Base-by-base conservation (phyloP, 1,140 invertebrate genomes). In the Drosophila repleta region DNA sequence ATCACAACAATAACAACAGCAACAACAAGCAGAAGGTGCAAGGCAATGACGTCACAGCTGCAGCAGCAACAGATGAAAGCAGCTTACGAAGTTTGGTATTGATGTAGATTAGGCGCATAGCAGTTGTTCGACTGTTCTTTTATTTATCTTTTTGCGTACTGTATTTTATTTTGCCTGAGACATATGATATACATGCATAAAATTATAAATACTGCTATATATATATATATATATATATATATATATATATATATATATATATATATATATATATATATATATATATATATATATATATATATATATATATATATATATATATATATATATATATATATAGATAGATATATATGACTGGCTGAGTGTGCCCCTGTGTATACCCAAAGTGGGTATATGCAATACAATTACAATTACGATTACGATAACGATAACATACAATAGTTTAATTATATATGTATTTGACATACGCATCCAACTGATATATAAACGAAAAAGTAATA, bases 401-500 rank as follows among this genome's bases (percentile, higher is more conserved):
- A 58, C 55, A 37, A 66, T 68, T 58, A 58, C 61, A 61, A 62
- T 45, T 57, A 57, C 10, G 39, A 29, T 45, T 32, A 58, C 62
- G 46, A 51, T 63, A 24, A 53, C 29, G 43, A 55, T 53, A 49
- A 18, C 24, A 64, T 67, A 72, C 48, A 67, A 58, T 72, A 72
- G 63, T 53, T 66, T 53, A 67, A 67, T 60, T 60, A 72, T 60
- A 56, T 72, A 57, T 67, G 39, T 17, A 43, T 17, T 52, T 69
- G 24, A 29, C 32, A 70, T 58, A 39, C 62, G 64, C 65, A 73
- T 69, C 56, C 56, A 81, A 53, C 32, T 66, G 43, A 66, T 32
- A 57, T 46, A 64, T 61, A 64, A 52, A n/a, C 52, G 49, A 79
- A 75, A 76, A 35, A 11, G 1, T 35, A 55, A 81, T 76, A 81